Percentiles rank a stretch among this genome's conserved stretches.
phyloP scores from a whole-genome alignment of 2,113 vertebrate genomes.

The Crypturellus undulatus region DNA sequence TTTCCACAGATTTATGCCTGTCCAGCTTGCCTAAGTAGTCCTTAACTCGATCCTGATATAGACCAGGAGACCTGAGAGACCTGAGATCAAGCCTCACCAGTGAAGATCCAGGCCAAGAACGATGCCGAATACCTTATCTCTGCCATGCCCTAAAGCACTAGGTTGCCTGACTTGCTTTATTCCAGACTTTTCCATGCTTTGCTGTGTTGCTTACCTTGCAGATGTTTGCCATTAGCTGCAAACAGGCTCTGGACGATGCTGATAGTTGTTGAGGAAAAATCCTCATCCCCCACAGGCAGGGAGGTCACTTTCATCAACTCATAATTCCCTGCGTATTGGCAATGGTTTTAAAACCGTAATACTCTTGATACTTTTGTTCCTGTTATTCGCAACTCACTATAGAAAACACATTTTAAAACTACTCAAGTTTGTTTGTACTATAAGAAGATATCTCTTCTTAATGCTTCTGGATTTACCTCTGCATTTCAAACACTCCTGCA shows the following conservation, averaged over 20 bases:
- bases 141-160: neutral
- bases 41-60: neutral
- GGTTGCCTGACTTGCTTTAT: neutral
- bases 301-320: neutral
- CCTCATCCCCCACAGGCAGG: neutral
- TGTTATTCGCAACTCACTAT: neutral
- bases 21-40: neutral
- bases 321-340: neutral
- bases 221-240: neutral
- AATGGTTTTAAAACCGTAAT: neutral
- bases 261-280: neutral
- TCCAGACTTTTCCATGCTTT: neutral
- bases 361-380: neutral
- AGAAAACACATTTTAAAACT: neutral
- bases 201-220: neutral
- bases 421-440: neutral
- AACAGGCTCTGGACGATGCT: neutral
- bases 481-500: neutral
- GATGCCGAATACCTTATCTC: neutral
- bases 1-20: neutral
- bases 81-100: neutral
- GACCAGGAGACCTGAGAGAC: neutral
- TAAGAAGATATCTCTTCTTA: neutral
- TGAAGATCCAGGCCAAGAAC: neutral
- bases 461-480: neutral